Evolutionary conservation across 2,797 vertebrate species (phyloP).

Genomic region (Phataginus tetradactyla): DNA sequence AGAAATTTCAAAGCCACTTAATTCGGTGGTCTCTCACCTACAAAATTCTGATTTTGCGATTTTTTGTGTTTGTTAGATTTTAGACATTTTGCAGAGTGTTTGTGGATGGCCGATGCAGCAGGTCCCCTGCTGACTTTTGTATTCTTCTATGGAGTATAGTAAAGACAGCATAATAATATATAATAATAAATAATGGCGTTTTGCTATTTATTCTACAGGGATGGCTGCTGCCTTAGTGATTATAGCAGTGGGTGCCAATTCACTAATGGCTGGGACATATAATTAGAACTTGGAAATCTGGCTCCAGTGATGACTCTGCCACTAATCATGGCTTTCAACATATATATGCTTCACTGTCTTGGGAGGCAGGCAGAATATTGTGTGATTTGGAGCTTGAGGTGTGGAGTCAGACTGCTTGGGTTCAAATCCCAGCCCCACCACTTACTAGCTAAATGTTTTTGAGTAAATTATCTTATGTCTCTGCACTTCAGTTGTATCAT

Average conservation of each 20-base stretch:
- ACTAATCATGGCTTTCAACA: not conserved
- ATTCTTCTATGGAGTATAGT: not conserved
- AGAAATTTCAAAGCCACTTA: slow-evolving; percentile 2
- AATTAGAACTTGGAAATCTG: slow-evolving; percentile 16
- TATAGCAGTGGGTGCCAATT: not conserved
- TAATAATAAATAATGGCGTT: slow-evolving; percentile 29
- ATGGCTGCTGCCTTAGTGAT: not conserved
- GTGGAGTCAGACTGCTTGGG: not conserved
- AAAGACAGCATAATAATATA: slow-evolving; percentile 8
- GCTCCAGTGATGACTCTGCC: not conserved
- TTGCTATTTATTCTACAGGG: slow-evolving; percentile 30
- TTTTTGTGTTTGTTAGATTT: slow-evolving; percentile 26
- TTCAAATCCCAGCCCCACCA: not conserved
- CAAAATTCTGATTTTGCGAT: slow-evolving; percentile 24
- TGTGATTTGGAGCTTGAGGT: not conserved
- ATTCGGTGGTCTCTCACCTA: not conserved
- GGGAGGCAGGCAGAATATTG: not conserved
- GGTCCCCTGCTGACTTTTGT: slow-evolving; percentile 8
- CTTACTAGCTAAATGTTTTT: not conserved
- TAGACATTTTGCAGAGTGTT: not conserved
- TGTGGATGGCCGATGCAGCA: not conserved
- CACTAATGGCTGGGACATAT: not conserved
- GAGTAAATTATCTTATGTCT: not conserved
- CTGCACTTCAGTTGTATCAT: not conserved
- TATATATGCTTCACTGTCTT: not conserved